A percentile compares a stretch with the other conserved stretches of the same genome.
phyloP scores from a whole-genome alignment of 1,140 invertebrate genomes.

The Drosophila paulistorum region DNA sequence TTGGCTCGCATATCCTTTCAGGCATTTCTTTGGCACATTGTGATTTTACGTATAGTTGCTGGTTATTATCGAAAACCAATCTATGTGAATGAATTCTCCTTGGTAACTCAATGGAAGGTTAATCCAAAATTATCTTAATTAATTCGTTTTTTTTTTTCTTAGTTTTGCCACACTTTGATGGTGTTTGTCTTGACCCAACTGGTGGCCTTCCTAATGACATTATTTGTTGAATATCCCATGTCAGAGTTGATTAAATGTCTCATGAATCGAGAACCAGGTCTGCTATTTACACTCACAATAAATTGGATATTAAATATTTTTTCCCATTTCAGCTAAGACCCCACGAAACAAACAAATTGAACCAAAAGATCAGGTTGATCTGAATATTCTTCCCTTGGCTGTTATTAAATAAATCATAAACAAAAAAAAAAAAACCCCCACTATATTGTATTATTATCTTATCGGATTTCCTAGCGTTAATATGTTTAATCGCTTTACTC shows the following conservation, averaged over 20 bases:
- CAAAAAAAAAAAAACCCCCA: no score
- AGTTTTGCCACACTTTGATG: slow-evolving; percentile 43
- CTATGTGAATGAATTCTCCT: slow-evolving; percentile 45
- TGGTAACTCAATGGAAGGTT: slow-evolving; percentile 38
- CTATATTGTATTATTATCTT: no score
- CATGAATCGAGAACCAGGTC: slow-evolving; percentile 23
- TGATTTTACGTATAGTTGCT: slow-evolving; percentile 47
- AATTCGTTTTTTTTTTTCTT: neutral
- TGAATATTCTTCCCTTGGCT: neutral
- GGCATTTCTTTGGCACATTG: slow-evolving; percentile 71
- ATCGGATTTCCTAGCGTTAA: no score
- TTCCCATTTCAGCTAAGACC: neutral
- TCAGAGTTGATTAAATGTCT: slow-evolving; percentile 46
- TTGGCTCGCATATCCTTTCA: slow-evolving; percentile 72
- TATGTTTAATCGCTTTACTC: no score
- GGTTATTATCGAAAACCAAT: slow-evolving; percentile 64
- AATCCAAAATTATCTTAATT: neutral
- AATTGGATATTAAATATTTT: no score
- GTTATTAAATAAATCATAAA: neutral
- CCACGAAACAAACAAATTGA: neutral
- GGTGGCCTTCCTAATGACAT: slow-evolving; percentile 43
- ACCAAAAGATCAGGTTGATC: neutral
- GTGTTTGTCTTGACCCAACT: slow-evolving; percentile 54
- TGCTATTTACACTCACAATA: neutral
- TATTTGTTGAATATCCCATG: slow-evolving; percentile 63